Conservation (phyloP, 2,888 invertebrate genomes). For the Thera britannica region DNA sequence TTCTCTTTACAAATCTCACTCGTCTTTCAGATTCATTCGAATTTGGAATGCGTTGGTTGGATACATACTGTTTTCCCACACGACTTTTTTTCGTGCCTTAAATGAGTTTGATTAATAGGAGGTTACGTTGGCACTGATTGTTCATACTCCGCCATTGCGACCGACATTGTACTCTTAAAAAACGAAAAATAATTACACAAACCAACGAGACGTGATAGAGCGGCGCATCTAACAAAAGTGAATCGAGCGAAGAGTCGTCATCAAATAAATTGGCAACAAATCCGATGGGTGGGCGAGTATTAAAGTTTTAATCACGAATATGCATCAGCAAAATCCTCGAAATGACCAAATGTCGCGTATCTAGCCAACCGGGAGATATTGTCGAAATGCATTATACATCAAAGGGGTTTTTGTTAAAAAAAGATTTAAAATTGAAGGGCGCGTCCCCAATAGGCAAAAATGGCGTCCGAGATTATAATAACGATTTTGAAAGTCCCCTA, state of each 20-base stretch:
- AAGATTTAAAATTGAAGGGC: slow-evolving; percentile 83
- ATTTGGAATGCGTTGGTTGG: slow-evolving; percentile 80
- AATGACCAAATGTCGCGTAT: slow-evolving; percentile 78
- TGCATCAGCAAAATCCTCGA: slow-evolving; percentile 78
- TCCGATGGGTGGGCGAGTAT: slow-evolving; percentile 58
- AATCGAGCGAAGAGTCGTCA: slow-evolving; percentile 47
- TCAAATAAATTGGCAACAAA: slow-evolving; percentile 55
- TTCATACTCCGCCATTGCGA: slow-evolving; percentile 50
- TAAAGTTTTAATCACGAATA: slow-evolving; percentile 79
- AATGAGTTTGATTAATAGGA: slow-evolving; percentile 82
- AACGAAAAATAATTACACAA: slow-evolving; percentile 49
- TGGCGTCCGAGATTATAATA: slow-evolving; percentile 85
- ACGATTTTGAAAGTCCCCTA: slow-evolving; percentile 82
- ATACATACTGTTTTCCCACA: slow-evolving; percentile 78
- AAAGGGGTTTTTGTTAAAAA: slow-evolving; percentile 82
- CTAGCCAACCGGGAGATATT: slow-evolving; percentile 78
- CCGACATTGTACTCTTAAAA: slow-evolving; percentile 27
- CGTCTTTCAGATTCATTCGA: slow-evolving; percentile 83
- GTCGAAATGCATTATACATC: slow-evolving; percentile 81
- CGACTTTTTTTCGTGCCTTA: slow-evolving; percentile 77
- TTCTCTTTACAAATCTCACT: slow-evolving; percentile 83
- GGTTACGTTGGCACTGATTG: slow-evolving; percentile 67
- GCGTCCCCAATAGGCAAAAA: slow-evolving; percentile 75
- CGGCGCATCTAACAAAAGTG: slow-evolving; percentile 52
- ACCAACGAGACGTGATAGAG: slow-evolving; percentile 52